Evolutionary conservation across 2,113 vertebrate genomes (phyloP), one percentile per base, ranked within the genome.

Genomic region (Seriola quinqueradiata): DNA sequence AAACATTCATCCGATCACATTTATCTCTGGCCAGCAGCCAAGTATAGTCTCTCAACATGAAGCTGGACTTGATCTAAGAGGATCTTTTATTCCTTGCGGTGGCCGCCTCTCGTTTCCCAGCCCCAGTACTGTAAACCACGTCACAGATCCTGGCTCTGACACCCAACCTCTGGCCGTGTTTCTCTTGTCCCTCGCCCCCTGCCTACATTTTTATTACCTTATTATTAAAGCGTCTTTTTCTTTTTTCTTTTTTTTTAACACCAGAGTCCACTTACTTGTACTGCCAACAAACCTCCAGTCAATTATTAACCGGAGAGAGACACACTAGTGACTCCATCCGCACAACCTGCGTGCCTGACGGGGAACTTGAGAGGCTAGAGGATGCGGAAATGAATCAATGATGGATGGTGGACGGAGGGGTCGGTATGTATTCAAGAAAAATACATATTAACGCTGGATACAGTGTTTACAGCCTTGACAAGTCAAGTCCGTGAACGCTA

Each of bases 81-180:
- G 59, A 48, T 71, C 10, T 65, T 83, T 73, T 64, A 77, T 52
- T n/a, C 66, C 61, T 68, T 10, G 21, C 25, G 0, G 46, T 46
- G 54, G 57, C 75, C 76, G 61, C 42, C 59, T 75, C 54, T 65
- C 46, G 4, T 59, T 82, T 54, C 50, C 65, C 74, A 42, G 36
- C 57, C 69, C 77, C 17, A 8, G 25, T 44, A 19, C 71, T 40
- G 63, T 54, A 73, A 80, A 68, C 80, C 82, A 93, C 93, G 92
- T 93, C 93, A 92, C 84, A 81, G 50, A 50, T 75, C 58, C 64
- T 66, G 8, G 12, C 32, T 68, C 19, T n/a, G 75, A 76, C 75
- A 86, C 74, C 40, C 67, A 87, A 74, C 75, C 70, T 87, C 70
- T 75, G 64, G 8, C n/a, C 12, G 61, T 65, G 63, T 21, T 61